A percentile compares a stretch with the other conserved stretches of the same genome.
phyloP scores from a whole-genome alignment of 2,888 invertebrate species.

The Megamerina dolium region DNA sequence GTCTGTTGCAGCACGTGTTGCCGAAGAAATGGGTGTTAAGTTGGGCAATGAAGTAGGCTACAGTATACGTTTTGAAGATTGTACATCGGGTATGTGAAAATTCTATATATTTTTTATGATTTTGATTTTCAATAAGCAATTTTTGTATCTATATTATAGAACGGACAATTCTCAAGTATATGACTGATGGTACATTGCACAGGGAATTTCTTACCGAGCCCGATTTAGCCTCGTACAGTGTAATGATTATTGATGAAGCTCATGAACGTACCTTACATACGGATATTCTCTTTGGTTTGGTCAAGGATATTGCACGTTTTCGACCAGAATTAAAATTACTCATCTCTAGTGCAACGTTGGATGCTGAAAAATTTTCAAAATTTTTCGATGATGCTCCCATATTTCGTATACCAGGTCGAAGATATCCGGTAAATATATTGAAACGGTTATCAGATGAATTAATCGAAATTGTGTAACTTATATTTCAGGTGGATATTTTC shows the following conservation, averaged over 20 bases:
- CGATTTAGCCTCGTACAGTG: slow-evolving; percentile 91
- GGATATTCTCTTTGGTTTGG: slow-evolving; percentile 94
- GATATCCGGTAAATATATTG: slow-evolving; percentile 72
- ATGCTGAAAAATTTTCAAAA: slow-evolving; percentile 94
- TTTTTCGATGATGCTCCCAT: slow-evolving; percentile 99
- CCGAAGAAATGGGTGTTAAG: slow-evolving; percentile 95
- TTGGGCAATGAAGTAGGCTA: slow-evolving; percentile 88
- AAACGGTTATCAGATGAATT: background rate
- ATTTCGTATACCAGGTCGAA: slow-evolving; percentile 93
- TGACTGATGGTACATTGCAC: slow-evolving; percentile 98
- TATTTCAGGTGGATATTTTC: slow-evolving; percentile 73
- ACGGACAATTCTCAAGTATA: slow-evolving; percentile 93
- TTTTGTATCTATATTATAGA: slow-evolving; percentile 52
- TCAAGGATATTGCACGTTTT: slow-evolving; percentile 92
- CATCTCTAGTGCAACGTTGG: slow-evolving; percentile 96
- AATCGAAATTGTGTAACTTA: background rate
- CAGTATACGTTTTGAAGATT: slow-evolving; percentile 97
- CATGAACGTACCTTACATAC: slow-evolving; percentile 98
- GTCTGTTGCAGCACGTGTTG: slow-evolving; percentile 98
- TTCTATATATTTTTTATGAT: background rate
- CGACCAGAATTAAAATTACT: slow-evolving; percentile 90
- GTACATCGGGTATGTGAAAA: slow-evolving; percentile 62
- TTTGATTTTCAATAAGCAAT: background rate
- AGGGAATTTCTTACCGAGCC: slow-evolving; percentile 97
- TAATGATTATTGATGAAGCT: slow-evolving; percentile 99